phyloP scores from a whole-genome alignment of 2,888 invertebrate genomes.

The Tubulanus polymorphus region DNA sequence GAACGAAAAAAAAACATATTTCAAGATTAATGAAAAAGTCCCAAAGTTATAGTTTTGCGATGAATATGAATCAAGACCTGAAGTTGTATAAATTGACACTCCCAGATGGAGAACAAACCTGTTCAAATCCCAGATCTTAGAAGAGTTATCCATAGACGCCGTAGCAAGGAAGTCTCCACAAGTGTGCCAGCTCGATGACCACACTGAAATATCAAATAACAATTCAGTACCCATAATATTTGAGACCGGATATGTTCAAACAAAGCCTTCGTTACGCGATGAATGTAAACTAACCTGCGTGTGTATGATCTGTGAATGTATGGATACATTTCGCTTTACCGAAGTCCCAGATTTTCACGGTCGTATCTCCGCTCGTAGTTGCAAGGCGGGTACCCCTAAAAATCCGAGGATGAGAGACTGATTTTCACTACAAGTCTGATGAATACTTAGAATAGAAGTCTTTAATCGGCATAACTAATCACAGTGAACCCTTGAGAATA shows the following conservation, averaged over 20 bases:
- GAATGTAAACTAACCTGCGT: constrained; percentile 38
- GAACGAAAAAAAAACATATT: background rate
- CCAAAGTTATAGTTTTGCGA: too few relatives aligned
- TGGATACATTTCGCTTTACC: constrained; percentile 50
- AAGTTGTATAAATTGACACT: too few relatives aligned
- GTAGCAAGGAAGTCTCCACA: constrained; percentile 53
- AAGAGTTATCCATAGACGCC: constrained; percentile 52
- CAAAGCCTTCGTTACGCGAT: background rate
- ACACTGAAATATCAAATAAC: too few relatives aligned
- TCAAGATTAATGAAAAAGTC: too few relatives aligned
- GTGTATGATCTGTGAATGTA: constrained; percentile 52
- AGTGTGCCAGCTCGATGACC: constrained; percentile 52
- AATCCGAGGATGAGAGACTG: constrained; percentile 7
- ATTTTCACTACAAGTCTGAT: background rate
- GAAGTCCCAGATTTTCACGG: constrained; percentile 54
- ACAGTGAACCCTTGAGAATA: too few relatives aligned
- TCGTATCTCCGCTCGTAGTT: constrained; percentile 52
- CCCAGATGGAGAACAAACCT: constrained; percentile 24
- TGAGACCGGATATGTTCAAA: too few relatives aligned
- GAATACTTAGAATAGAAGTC: too few relatives aligned
- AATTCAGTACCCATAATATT: too few relatives aligned
- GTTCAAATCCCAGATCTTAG: constrained; percentile 52
- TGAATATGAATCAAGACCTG: too few relatives aligned
- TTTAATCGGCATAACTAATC: too few relatives aligned
- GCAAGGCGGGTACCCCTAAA: constrained; percentile 47